Conservation (phyloP, 2,113 vertebrate genomes). For the Xenotilapia leptura region DNA sequence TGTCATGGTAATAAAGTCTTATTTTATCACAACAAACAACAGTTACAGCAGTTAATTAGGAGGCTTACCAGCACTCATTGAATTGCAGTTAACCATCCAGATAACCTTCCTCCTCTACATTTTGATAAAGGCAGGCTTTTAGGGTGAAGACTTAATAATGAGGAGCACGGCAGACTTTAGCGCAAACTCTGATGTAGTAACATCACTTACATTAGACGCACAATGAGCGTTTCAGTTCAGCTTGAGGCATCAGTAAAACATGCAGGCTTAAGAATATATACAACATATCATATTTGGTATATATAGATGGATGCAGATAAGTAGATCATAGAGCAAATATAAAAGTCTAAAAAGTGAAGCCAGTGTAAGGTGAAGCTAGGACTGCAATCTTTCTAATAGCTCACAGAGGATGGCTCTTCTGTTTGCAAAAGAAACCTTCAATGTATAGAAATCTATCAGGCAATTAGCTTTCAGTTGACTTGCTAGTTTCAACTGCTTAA, state of each 20-base stretch:
- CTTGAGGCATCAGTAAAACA: neutral
- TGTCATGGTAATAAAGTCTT: neutral
- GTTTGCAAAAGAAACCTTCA: neutral
- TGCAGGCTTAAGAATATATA: neutral
- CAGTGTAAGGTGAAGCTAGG: neutral
- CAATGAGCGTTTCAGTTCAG: neutral
- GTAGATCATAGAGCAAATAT: neutral
- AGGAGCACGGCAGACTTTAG: neutral
- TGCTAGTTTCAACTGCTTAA: neutral
- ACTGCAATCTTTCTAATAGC: too few relatives aligned
- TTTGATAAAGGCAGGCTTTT: neutral
- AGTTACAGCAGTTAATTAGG: neutral
- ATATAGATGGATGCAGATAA: fast-evolving
- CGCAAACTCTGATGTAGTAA: fast-evolving
- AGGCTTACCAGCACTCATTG: neutral
- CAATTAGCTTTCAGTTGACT: neutral
- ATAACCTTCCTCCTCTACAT: neutral
- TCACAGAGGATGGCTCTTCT: neutral
- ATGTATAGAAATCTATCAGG: neutral
- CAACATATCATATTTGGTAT: neutral
- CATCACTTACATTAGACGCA: neutral
- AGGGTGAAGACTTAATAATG: neutral
- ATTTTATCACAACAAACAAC: neutral
- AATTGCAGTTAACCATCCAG: neutral
- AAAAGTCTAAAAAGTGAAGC: neutral